These are phyloP conservation scores for Brachionus paranguensis DNA, from an alignment of 1,140 invertebrate species.

Conservation along the genomic window DNA sequence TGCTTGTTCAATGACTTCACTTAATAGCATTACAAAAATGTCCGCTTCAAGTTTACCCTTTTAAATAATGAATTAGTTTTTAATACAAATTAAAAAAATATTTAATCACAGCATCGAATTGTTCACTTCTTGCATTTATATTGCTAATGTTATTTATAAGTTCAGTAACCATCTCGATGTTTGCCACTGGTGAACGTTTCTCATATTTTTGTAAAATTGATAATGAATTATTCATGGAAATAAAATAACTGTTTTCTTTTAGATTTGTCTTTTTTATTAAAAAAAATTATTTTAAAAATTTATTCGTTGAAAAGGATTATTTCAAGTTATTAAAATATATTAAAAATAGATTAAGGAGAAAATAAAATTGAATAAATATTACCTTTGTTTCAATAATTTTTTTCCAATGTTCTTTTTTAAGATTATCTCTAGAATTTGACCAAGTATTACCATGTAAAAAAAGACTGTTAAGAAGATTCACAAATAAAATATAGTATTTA, in stretches of 20 bases:
- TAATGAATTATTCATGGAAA: background rate
- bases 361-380: background rate
- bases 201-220: background rate
- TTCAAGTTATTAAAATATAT: too few species aligned
- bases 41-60: constrained; percentile 1
- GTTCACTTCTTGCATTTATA: background rate
- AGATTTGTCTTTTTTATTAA: background rate
- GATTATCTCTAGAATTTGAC: background rate
- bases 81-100: background rate
- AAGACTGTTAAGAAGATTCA: background rate
- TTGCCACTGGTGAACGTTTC: background rate
- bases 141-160: background rate
- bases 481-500: background rate
- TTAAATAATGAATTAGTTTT: background rate
- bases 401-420: background rate
- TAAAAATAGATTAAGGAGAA: too few species aligned
- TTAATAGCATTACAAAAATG: constrained; percentile 16
- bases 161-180: background rate
- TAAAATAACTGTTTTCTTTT: background rate
- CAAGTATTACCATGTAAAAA: background rate
- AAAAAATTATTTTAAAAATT: background rate
- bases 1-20: constrained; percentile 12
- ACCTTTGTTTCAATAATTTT: background rate
- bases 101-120: background rate
- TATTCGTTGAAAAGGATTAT: too few species aligned